phyloP scores from a whole-genome alignment of 2,888 invertebrate genomes.

The Macroteleia sp. region DNA sequence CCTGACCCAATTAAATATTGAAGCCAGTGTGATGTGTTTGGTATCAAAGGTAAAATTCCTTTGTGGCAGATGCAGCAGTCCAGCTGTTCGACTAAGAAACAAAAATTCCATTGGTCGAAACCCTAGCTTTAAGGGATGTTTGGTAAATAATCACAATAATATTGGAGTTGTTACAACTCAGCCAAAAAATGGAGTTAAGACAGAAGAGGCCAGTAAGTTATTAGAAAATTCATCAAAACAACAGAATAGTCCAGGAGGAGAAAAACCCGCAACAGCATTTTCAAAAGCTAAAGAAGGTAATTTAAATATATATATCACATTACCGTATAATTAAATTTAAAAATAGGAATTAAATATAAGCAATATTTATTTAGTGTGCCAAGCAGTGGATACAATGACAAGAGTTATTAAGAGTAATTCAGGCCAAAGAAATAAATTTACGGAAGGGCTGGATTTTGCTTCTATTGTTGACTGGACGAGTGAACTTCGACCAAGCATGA shows the following conservation, averaged over 20 bases:
- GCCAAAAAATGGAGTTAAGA: slow-evolving; percentile 75
- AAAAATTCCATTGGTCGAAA: slow-evolving; percentile 78
- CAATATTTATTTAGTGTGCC: slow-evolving; percentile 80
- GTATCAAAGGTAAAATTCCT: slow-evolving; percentile 93
- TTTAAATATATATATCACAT: neutral
- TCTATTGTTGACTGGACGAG: slow-evolving; percentile 90
- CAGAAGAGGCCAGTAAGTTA: slow-evolving; percentile 79
- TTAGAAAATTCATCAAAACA: slow-evolving; percentile 71
- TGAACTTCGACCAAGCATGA: slow-evolving; percentile 91
- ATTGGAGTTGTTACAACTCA: slow-evolving; percentile 79
- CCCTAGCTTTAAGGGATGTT: slow-evolving; percentile 74
- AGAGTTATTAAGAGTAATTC: slow-evolving; percentile 85
- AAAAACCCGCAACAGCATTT: slow-evolving; percentile 75
- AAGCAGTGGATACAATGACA: slow-evolving; percentile 85
- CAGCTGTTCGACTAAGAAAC: slow-evolving; percentile 88
- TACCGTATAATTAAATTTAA: too few species aligned
- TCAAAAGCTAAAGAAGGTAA: slow-evolving; percentile 81
- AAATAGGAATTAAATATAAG: too few species aligned
- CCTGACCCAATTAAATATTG: slow-evolving; percentile 92
- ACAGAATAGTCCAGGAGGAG: slow-evolving; percentile 67
- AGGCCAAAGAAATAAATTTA: slow-evolving; percentile 88
- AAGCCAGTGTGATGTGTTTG: slow-evolving; percentile 94
- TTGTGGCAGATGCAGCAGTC: slow-evolving; percentile 90
- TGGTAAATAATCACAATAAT: slow-evolving; percentile 67
- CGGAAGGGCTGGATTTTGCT: slow-evolving; percentile 88